These are phyloP conservation scores for Sakesphorus luctuosus DNA, from an alignment of 2,113 vertebrate species.

Conservation along the genomic window DNA sequence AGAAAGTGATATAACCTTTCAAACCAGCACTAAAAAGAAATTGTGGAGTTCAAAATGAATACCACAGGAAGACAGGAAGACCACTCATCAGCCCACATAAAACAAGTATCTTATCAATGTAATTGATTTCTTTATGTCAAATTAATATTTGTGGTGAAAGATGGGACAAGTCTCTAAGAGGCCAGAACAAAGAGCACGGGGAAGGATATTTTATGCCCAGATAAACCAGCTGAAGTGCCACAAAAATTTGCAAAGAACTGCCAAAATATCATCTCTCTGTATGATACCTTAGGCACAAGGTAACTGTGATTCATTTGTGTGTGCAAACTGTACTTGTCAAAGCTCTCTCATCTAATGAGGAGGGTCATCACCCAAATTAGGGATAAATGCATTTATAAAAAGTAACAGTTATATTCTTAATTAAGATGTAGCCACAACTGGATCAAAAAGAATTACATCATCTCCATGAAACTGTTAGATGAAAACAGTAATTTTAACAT, in stretches of 20 bases:
- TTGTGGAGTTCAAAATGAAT: background rate
- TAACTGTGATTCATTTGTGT: background rate
- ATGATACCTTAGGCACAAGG: background rate
- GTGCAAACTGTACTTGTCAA: background rate
- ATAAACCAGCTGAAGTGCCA: background rate
- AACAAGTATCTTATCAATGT: background rate
- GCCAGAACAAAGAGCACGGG: background rate
- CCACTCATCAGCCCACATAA: background rate
- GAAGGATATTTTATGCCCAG: background rate
- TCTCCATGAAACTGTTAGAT: background rate
- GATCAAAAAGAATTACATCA: background rate
- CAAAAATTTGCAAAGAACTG: background rate
- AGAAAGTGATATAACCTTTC: background rate
- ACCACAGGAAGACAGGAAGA: background rate
- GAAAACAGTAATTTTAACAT: background rate
- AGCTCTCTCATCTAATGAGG: background rate
- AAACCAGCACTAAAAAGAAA: background rate
- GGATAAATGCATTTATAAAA: background rate
- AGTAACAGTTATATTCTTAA: background rate
- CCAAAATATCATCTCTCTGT: background rate
- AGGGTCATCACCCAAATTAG: background rate
- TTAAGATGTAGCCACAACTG: background rate
- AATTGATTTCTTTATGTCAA: background rate
- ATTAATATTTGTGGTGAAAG: background rate
- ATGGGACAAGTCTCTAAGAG: background rate